Evolutionary conservation across 2,888 invertebrate species (phyloP).

Genomic region (Tipula lateralis): DNA sequence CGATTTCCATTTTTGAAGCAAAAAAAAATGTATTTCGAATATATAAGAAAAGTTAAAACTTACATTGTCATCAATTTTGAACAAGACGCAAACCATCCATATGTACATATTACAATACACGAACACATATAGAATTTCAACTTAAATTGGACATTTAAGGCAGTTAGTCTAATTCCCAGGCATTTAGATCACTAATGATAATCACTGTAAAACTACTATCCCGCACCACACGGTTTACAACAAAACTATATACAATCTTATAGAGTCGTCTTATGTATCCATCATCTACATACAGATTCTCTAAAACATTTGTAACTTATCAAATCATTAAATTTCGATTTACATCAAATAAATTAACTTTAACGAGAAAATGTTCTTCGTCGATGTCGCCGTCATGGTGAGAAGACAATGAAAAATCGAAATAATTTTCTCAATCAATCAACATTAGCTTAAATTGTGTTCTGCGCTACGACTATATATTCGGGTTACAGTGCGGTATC

Average conservation of each 20-base stretch:
- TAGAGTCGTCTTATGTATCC: neutral
- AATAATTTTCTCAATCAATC: slow-evolving; percentile 1
- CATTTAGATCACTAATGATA: neutral
- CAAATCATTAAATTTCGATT: slow-evolving; percentile 19
- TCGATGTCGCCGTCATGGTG: neutral
- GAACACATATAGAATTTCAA: neutral
- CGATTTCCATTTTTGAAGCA: neutral
- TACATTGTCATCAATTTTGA: neutral
- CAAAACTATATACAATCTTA: neutral
- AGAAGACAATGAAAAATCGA: slow-evolving; percentile 11
- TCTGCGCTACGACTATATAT: neutral
- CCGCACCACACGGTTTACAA: neutral
- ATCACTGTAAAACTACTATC: neutral
- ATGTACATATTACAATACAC: neutral
- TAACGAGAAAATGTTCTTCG: neutral
- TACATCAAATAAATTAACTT: slow-evolving; percentile 24
- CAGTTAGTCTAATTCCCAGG: neutral
- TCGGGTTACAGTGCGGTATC: neutral
- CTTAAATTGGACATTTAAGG: neutral
- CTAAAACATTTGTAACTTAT: slow-evolving; percentile 15
- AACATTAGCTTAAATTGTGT: neutral
- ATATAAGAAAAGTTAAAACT: neutral
- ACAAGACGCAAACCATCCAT: neutral
- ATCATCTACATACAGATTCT: neutral
- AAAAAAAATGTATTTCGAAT: neutral